A percentile compares a stretch with the other conserved stretches of the same genome.
These are phyloP conservation scores for Rhimphoctona megacephalus DNA, from an alignment of 2,888 invertebrate genomes.

Conservation along the genomic window DNA sequence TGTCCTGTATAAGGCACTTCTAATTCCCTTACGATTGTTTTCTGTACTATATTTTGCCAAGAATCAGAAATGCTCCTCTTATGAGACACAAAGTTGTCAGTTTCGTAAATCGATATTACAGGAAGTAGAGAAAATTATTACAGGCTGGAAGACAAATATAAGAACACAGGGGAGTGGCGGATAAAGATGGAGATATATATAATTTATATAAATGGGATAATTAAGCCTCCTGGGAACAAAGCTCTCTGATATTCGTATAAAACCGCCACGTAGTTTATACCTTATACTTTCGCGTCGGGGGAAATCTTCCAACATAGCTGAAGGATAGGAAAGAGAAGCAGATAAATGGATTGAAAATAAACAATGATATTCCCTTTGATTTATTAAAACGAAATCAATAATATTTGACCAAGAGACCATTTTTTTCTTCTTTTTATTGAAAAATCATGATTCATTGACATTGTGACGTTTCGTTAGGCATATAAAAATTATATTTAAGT, in stretches of 20 bases:
- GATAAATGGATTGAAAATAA: conserved; percentile 42
- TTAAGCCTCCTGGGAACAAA: conserved; percentile 51
- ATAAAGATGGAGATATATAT: conserved; percentile 25
- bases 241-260: conserved; percentile 32
- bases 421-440: neutral
- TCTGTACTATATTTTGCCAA: conserved; percentile 23
- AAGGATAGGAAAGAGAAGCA: conserved; percentile 11
- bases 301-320: conserved; percentile 47
- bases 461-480: neutral
- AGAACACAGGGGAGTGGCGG: conserved; percentile 4
- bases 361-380: conserved; percentile 8
- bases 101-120: conserved; percentile 36
- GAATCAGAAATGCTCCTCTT: conserved; percentile 24
- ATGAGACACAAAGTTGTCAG: conserved; percentile 18
- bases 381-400: conserved; percentile 25
- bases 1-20: neutral
- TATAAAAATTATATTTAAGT: neutral
- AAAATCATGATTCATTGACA: neutral
- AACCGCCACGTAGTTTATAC: conserved; percentile 6
- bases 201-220: conserved; percentile 58
- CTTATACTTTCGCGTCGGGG: conserved; percentile 27
- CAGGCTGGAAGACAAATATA: conserved; percentile 44
- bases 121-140: conserved; percentile 41
- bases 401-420: conserved; percentile 8
- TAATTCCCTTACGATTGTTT: conserved; percentile 32